Evolutionary conservation across 2,797 vertebrate species (phyloP).

Genomic region (Falco novaeseelandiae): DNA sequence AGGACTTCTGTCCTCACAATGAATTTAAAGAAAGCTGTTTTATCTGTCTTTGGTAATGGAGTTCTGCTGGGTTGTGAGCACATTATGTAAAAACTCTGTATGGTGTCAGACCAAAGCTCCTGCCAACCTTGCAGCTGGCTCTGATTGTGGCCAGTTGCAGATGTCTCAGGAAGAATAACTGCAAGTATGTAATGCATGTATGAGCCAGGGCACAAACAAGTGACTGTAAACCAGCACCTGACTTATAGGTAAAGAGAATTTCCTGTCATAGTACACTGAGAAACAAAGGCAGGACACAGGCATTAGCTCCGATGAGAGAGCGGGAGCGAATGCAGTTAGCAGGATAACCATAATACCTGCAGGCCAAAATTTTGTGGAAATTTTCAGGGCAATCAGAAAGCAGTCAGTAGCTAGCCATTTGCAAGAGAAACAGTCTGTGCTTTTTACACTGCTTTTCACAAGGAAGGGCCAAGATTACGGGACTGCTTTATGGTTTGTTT

Average conservation of each 20-base stretch:
- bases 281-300: background rate
- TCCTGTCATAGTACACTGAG: background rate
- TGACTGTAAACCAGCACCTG: background rate
- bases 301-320: background rate
- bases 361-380: background rate
- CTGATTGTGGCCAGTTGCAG: background rate
- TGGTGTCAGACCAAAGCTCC: background rate
- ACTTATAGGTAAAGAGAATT: background rate
- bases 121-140: background rate
- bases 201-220: background rate
- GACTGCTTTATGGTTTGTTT: conserved; percentile 30
- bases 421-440: background rate
- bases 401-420: background rate
- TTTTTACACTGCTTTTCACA: background rate
- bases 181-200: rapidly evolving
- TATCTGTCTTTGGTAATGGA: background rate
- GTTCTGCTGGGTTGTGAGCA: background rate
- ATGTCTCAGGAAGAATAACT: background rate
- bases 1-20: background rate
- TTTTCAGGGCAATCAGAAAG: background rate
- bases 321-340: background rate
- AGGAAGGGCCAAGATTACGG: background rate
- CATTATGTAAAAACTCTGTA: background rate
- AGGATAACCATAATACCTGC: background rate
- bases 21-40: background rate